Base-by-base conservation (phyloP, 2,113 vertebrate genomes). In the Capreolus pygargus region DNA sequence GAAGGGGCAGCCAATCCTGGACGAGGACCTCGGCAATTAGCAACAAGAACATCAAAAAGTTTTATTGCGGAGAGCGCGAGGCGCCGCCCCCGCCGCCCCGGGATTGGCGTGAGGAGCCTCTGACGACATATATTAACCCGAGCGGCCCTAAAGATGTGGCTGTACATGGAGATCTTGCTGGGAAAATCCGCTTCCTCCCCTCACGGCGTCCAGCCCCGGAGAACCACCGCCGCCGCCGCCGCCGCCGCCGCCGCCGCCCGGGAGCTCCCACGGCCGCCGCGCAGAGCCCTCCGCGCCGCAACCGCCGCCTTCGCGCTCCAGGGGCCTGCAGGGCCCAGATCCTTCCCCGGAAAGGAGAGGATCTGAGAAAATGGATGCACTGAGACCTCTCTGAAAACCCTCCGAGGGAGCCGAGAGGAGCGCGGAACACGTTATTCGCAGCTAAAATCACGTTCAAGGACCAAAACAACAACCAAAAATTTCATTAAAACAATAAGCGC, bases 91-190 rank as follows among this genome's bases (percentile, higher is more conserved):
- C 67, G 93, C 95, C 50, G 55, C 67, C 81, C 86, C 86, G 64
- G 98, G 98, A 99, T 99, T 99, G 99, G 99, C 98, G 98, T 89
- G 93, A 91, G 96, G 92, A n/a, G 90, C 97, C 98, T 99, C 99
- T 99, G 99, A 99, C 99, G 99, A 99, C 99, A 99, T 99, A 99
- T 99, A 99, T 99, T 99, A 99, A 99, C 99, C 99, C 99, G 98
- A 98, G 99, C 98, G 97, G 98, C 98, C 98, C 99, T 98, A 99
- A 99, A 99, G 98, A 99, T 99, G 99, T 99, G 99, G 99, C 99
- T 99, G 98, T 99, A 99, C 99, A 99, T 99, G 99, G 99, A 99
- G 99, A 98, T 99, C 98, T 96, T 97, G 98, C 98, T 97, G 98
- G 98, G 98, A 97, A 99, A 98, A 98, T 89, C 97, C 93, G 97